Percentiles rank a stretch among this genome's conserved stretches.
Conservation (phyloP, 2,888 invertebrate genomes). For the Busseola fusca region DNA sequence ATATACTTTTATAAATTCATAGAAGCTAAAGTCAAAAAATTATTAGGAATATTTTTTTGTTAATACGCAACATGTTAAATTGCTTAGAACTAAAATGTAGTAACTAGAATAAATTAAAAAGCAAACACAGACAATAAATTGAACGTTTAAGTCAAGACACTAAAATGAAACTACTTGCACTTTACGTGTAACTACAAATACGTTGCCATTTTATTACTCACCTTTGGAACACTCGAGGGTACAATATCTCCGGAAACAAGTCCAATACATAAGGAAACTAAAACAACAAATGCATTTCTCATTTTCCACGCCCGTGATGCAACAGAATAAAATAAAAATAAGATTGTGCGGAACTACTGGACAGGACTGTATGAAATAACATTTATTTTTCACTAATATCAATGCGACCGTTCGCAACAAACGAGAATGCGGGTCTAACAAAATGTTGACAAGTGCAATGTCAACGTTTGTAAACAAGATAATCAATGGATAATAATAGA, state of each 20-base stretch:
- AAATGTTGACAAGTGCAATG: constrained; percentile 32
- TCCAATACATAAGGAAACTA: constrained; percentile 74
- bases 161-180: neutral
- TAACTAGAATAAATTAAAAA: neutral
- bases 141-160: neutral
- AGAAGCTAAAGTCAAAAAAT: neutral
- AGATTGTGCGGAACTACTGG: constrained; percentile 18
- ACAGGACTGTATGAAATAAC: constrained; percentile 20
- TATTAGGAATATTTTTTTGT: neutral
- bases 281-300: constrained; percentile 73
- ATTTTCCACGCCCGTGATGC: constrained; percentile 65
- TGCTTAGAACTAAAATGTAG: neutral
- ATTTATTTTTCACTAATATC: constrained; percentile 24
- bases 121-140: neutral
- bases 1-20: neutral
- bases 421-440: constrained; percentile 24
- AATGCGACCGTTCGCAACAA: constrained; percentile 16
- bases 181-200: constrained; percentile 3
- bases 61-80: neutral
- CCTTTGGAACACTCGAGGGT: constrained; percentile 70
- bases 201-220: constrained; percentile 65
- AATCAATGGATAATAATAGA: constrained; percentile 27
- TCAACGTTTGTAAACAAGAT: constrained; percentile 24
- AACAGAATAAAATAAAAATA: constrained; percentile 44
- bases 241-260: constrained; percentile 72